Base-by-base conservation (phyloP, 2,113 vertebrate species). In the Pao palembangensis region DNA sequence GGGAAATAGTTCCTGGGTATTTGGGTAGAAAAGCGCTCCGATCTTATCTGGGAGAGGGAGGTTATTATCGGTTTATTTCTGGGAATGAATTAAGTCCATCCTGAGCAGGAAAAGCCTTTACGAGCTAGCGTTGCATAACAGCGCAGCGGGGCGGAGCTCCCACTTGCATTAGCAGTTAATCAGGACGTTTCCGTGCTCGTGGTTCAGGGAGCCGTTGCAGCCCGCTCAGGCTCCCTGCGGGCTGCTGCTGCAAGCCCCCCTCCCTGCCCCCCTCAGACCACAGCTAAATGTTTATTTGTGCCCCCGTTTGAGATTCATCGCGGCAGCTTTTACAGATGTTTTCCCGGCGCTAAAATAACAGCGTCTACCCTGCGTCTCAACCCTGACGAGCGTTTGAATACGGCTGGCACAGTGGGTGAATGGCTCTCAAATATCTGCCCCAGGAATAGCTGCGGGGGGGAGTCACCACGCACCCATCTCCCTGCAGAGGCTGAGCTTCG, bases 291-390 rank as follows among this genome's bases (percentile, higher is more conserved):
- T 17, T 6, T 70, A 51, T 69, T 61, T 78, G 59, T 61, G 58
- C 59, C 55, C 46, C 44, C 69, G 67, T 75, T 78, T 71, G 74
- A 55, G 53, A 16, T 58, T 67, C 56, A 34, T 34, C 6, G 5
- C 8, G 31, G 31, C 31, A 34, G 31, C 52, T 66, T 80, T 68
- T 71, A 60, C 63, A 76, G 82, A 79, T 78, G 69, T 81, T 83
- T 82, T 66, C 46, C 67, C 67, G 52, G 75, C 69, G 71, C 58
- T 75, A 77, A 74, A 60, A 71, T 55, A 44, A 51, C 58, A n/a
- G n/a, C 62, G 52, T 67, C 31, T 42, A 38, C 67, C 60, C 52
- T 25, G 44, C 51, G 28, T 31, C 46, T 61, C 0, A 21, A 51
- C 43, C 49, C 6, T 47, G 50, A 61, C 61, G 56, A 61, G 69